phyloP scores from a whole-genome alignment of 2,888 invertebrate species.

The Apamea sordens region DNA sequence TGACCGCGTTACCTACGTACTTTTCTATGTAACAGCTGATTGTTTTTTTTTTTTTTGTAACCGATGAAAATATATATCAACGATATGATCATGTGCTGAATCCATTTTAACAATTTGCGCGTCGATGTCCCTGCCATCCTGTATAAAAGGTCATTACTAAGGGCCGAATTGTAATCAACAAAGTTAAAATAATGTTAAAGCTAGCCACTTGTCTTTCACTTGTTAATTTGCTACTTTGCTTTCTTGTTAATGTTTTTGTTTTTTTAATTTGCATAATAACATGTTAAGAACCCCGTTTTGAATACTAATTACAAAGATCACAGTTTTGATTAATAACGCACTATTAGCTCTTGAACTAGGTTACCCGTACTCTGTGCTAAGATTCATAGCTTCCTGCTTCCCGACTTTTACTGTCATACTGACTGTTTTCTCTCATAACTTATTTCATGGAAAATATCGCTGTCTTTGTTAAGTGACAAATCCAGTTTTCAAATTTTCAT shows the following conservation, averaged over 20 bases:
- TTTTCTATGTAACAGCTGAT: neutral
- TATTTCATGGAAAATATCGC: neutral
- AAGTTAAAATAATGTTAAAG: neutral
- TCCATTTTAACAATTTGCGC: no score
- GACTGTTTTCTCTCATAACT: conserved; percentile 32
- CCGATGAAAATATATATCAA: no score
- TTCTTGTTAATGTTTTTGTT: no score
- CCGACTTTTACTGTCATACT: neutral
- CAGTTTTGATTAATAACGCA: conserved; percentile 7
- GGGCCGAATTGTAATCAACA: no score
- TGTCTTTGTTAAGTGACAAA: neutral
- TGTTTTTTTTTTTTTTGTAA: no score
- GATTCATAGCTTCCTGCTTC: conserved; percentile 42
- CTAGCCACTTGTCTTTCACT: neutral
- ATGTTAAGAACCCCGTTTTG: neutral
- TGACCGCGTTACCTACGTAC: neutral
- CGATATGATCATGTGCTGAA: no score
- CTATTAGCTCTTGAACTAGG: conserved; percentile 26
- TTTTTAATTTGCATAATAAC: no score
- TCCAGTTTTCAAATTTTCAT: neutral
- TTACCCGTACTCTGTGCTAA: conserved; percentile 18
- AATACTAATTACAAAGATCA: conserved; percentile 34
- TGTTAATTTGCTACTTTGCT: neutral
- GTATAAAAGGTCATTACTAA: no score
- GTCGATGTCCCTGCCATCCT: no score